Evolutionary conservation across 2,113 vertebrate species (phyloP).

Genomic region (Tinamus guttatus): DNA sequence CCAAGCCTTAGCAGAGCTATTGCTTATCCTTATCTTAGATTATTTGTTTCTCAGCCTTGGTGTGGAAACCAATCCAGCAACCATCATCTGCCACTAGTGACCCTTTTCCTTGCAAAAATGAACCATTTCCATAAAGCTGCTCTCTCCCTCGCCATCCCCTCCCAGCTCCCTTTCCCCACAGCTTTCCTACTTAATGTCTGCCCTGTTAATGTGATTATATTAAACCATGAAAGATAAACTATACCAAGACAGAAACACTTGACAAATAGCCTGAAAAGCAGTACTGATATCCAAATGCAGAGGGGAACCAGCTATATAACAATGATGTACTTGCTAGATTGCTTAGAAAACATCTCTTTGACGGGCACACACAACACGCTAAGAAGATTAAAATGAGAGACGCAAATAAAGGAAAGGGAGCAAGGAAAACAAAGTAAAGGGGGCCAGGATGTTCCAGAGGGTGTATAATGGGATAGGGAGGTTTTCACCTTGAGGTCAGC

Average conservation of each 20-base stretch:
- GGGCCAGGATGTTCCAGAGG: neutral
- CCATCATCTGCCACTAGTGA: neutral
- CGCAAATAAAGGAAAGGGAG: slow-evolving; percentile 15
- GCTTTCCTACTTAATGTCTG: neutral
- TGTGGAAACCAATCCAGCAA: neutral
- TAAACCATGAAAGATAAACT: neutral
- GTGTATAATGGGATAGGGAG: neutral
- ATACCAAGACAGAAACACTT: neutral
- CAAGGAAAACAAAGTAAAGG: neutral
- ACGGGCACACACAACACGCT: neutral
- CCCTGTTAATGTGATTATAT: neutral
- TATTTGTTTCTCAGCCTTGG: neutral
- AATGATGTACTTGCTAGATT: neutral
- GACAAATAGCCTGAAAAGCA: neutral
- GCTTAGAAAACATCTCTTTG: neutral
- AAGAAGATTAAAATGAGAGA: slow-evolving; percentile 20
- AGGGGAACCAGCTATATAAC: neutral
- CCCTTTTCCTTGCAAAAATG: neutral
- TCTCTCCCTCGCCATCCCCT: neutral
- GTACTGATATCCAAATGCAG: rapidly evolving
- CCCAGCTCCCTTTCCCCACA: neutral
- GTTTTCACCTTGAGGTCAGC: neutral
- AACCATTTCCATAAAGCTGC: neutral
- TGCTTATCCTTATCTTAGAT: neutral
- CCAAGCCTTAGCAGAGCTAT: neutral